Evolutionary conservation across 2,113 vertebrate genomes (phyloP).

Genomic region (Neodon shergylaensis): DNA sequence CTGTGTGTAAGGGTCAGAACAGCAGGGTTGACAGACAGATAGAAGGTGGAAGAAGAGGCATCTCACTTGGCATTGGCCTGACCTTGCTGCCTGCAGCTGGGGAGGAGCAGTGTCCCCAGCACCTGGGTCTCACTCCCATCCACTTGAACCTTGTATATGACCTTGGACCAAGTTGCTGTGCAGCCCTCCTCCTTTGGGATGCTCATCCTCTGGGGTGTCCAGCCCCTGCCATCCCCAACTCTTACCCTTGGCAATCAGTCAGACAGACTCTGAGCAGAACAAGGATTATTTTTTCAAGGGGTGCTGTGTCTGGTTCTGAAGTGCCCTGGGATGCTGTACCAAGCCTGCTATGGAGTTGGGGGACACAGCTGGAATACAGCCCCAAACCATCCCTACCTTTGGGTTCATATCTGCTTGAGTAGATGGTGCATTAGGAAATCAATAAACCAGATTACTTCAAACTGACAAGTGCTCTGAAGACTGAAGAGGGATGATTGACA

Average conservation of each 20-base stretch:
- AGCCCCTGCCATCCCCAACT: neutral
- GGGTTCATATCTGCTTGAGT: slow-evolving; percentile 1
- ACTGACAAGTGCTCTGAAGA: neutral
- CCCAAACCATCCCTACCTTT: neutral
- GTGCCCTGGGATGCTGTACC: neutral
- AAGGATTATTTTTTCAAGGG: neutral
- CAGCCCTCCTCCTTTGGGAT: neutral
- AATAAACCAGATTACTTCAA: slow-evolving; percentile 48
- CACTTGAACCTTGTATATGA: neutral
- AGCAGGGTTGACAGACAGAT: neutral
- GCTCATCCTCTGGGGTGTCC: neutral
- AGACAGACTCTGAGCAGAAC: neutral
- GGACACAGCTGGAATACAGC: neutral
- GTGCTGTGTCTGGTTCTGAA: neutral
- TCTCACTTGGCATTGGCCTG: neutral
- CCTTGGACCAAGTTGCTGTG: neutral
- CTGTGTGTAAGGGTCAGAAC: neutral
- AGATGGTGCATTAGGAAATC: slow-evolving; percentile 8
- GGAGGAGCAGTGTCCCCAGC: neutral
- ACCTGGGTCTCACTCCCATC: neutral
- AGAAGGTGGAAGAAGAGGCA: slow-evolving; percentile 29
- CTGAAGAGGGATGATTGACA: neutral
- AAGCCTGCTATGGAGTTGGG: neutral
- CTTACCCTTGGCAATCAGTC: neutral
- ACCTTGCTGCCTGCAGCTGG: neutral